phyloP scores from a whole-genome alignment of 35 echinoderm and acorn worm genomes.

The Acanthaster planci region DNA sequence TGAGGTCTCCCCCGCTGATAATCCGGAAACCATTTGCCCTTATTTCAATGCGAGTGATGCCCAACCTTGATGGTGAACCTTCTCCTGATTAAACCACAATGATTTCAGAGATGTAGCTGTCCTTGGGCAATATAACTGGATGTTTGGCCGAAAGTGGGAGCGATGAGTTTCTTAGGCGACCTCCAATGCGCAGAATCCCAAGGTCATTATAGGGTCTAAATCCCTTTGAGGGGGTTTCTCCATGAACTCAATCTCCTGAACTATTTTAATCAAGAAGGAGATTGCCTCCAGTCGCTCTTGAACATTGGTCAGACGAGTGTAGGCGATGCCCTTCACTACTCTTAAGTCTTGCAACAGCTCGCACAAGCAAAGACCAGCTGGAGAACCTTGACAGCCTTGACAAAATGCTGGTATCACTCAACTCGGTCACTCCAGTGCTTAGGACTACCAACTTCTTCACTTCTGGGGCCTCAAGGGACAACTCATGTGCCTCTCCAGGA shows the following conservation, averaged over 20 bases:
- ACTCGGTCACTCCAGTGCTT: neutral
- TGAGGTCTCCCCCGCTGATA: constrained; percentile 26
- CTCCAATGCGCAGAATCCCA: constrained; percentile 74
- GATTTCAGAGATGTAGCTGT: constrained; percentile 17
- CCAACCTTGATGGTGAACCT: constrained; percentile 42
- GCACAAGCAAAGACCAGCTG: too few species aligned
- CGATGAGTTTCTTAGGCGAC: constrained; percentile 44
- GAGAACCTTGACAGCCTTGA: neutral
- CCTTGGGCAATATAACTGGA: constrained; percentile 53
- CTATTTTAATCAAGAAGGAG: neutral
- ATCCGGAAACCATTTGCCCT: constrained; percentile 65
- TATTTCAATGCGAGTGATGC: constrained; percentile 41
- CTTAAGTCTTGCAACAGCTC: too few species aligned
- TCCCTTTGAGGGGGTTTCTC: neutral
- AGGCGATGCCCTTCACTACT: neutral
- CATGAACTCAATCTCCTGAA: neutral
- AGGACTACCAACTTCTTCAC: neutral
- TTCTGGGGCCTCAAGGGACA: neutral
- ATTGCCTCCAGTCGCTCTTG: neutral
- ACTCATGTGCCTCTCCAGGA: neutral
- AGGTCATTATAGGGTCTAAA: constrained; percentile 61
- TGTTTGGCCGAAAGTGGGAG: constrained; percentile 47
- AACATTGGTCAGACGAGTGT: neutral
- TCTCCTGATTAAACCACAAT: constrained; percentile 29
- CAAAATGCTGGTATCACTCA: neutral